These are phyloP conservation scores for Onychostoma macrolepis DNA, from an alignment of 2,113 vertebrate genomes.

Conservation along the genomic window DNA sequence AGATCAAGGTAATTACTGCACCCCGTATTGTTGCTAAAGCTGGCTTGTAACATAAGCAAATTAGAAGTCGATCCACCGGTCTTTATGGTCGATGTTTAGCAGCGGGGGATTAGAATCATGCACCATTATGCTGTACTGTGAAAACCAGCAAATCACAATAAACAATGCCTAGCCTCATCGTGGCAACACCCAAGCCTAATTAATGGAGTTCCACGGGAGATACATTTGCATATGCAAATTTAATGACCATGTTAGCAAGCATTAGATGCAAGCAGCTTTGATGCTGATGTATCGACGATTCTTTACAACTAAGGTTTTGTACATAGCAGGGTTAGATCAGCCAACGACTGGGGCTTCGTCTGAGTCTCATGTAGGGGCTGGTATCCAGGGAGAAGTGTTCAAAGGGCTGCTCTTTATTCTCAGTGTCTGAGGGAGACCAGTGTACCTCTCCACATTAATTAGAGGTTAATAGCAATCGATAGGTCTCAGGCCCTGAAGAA, in stretches of 20 bases:
- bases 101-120: conserved; percentile 35
- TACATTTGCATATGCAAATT: conserved; percentile 60
- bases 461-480: conserved; percentile 63
- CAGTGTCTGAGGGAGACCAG: conserved; percentile 43
- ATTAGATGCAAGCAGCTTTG: neutral
- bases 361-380: conserved; percentile 15
- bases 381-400: conserved; percentile 17
- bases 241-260: neutral
- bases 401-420: conserved; percentile 40
- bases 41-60: conserved; percentile 46
- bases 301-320: neutral
- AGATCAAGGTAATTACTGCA: conserved; percentile 29
- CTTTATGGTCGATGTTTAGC: conserved; percentile 46
- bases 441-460: conserved; percentile 58
- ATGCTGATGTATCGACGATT: neutral
- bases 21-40: conserved; percentile 26
- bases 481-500: conserved; percentile 52
- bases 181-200: conserved; percentile 43
- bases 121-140: conserved; percentile 35
- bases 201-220: conserved; percentile 41
- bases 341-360: neutral
- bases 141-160: conserved; percentile 56
- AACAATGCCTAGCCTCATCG: conserved; percentile 44
- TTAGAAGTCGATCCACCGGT: conserved; percentile 42
- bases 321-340: neutral